Evolutionary conservation across 2,113 vertebrate species (phyloP).

Genomic region (Lycaon pictus): DNA sequence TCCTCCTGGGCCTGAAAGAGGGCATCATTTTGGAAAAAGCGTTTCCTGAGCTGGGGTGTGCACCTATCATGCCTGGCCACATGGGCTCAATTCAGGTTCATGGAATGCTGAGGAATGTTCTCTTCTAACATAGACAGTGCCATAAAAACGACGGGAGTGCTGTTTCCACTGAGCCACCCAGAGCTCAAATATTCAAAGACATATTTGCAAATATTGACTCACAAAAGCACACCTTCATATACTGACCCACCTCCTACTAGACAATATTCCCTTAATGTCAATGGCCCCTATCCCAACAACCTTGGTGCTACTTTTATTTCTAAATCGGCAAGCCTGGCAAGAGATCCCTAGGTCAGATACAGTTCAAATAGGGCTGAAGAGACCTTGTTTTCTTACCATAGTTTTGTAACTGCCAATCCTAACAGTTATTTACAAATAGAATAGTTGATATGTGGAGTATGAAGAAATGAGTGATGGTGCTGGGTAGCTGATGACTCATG

Average conservation of each 20-base stretch:
- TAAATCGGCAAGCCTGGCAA: not conserved
- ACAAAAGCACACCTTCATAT: not conserved
- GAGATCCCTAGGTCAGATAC: not conserved
- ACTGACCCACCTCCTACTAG: not conserved
- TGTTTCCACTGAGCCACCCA: not conserved
- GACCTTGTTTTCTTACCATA: not conserved
- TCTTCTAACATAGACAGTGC: not conserved
- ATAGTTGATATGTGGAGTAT: not conserved
- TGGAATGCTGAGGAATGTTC: not conserved
- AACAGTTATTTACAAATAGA: not conserved
- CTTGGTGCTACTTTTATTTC: not conserved
- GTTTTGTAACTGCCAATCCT: not conserved
- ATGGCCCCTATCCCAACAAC: no score
- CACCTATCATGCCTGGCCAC: not conserved
- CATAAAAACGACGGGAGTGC: not conserved
- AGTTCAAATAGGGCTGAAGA: not conserved
- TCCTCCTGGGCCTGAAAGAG: not conserved
- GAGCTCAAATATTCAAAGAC: not conserved
- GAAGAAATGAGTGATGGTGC: not conserved
- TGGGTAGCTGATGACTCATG: not conserved
- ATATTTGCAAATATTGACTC: not conserved
- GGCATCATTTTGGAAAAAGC: constrained; percentile 35
- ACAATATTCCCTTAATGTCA: rapidly evolving
- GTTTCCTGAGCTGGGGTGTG: not conserved
- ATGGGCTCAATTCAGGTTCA: not conserved